Evolutionary conservation across 2,113 vertebrate species (phyloP).

Genomic region (Barnardius zonarius): DNA sequence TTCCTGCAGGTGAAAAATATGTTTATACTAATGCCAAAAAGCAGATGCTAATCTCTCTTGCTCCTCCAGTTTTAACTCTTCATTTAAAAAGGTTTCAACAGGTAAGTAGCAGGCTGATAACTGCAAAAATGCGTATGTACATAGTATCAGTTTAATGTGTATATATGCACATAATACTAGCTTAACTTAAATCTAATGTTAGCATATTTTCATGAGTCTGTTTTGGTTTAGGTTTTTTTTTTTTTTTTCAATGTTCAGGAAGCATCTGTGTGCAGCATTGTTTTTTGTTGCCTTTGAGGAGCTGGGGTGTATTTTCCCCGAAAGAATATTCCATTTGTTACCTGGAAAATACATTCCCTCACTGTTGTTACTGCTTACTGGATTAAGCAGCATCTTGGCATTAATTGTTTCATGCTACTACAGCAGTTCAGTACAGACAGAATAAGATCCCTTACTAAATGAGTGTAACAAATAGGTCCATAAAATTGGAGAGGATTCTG

Average conservation of each 20-base stretch:
- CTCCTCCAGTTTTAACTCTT: slow-evolving; percentile 90
- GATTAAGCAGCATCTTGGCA: not conserved
- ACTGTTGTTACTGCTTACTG: not conserved
- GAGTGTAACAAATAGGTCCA: not conserved
- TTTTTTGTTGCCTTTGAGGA: not conserved
- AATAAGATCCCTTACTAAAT: not conserved
- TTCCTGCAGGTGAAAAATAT: slow-evolving; percentile 78
- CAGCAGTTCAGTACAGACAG: not conserved
- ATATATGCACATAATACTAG: not conserved
- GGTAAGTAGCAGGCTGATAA: slow-evolving; percentile 60
- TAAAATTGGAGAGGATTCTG: not conserved
- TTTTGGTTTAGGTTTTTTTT: not conserved
- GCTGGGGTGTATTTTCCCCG: not conserved
- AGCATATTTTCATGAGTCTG: not conserved
- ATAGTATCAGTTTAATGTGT: not conserved
- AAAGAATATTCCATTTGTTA: not conserved
- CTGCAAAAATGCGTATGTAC: not conserved
- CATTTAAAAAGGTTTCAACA: slow-evolving; percentile 98
- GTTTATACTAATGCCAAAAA: slow-evolving; percentile 93
- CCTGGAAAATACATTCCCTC: not conserved
- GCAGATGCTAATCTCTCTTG: slow-evolving; percentile 93
- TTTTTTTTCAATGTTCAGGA: not conserved
- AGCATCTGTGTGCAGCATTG: not conserved
- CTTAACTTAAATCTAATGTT: not conserved
- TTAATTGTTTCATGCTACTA: not conserved